Evolutionary conservation across 2,797 vertebrate genomes (phyloP).

Genomic region (Urosaurus nigricauda): DNA sequence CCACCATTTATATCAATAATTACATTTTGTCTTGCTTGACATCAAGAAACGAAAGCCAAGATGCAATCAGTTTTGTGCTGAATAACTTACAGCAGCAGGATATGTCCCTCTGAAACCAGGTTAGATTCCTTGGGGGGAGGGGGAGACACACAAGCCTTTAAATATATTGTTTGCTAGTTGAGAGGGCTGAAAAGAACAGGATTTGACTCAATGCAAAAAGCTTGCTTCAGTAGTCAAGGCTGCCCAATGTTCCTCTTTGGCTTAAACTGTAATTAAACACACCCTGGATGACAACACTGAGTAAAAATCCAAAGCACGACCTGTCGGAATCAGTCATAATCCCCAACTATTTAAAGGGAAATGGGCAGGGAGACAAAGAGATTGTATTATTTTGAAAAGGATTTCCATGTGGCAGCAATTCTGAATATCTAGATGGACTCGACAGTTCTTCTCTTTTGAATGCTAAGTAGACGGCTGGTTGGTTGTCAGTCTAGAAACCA

Average conservation of each 20-base stretch:
- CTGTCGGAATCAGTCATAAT: not conserved
- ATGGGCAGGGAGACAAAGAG: not conserved
- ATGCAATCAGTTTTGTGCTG: not conserved
- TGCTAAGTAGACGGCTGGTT: conserved; percentile 55
- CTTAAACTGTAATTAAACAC: not conserved
- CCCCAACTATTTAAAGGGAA: conserved; percentile 36
- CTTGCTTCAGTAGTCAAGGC: not conserved
- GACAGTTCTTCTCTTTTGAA: conserved; percentile 29
- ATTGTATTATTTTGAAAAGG: conserved; percentile 18
- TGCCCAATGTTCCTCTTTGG: not conserved
- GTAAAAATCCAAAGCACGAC: not conserved
- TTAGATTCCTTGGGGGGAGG: not conserved
- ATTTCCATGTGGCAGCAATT: conserved; percentile 59
- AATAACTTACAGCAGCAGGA: not conserved
- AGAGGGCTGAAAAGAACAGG: not conserved
- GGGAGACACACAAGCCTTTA: not conserved
- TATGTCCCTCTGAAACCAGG: not conserved
- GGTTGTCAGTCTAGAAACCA: conserved; percentile 56
- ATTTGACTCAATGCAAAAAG: not conserved
- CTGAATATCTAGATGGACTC: conserved; percentile 33
- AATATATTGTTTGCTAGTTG: not conserved
- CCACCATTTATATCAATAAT: not conserved
- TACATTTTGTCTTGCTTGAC: not conserved
- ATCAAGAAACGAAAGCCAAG: not conserved
- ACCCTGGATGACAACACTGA: not conserved